These are phyloP conservation scores for Ypsolopha sequella DNA, from an alignment of 2,888 invertebrate genomes.

Conservation along the genomic window DNA sequence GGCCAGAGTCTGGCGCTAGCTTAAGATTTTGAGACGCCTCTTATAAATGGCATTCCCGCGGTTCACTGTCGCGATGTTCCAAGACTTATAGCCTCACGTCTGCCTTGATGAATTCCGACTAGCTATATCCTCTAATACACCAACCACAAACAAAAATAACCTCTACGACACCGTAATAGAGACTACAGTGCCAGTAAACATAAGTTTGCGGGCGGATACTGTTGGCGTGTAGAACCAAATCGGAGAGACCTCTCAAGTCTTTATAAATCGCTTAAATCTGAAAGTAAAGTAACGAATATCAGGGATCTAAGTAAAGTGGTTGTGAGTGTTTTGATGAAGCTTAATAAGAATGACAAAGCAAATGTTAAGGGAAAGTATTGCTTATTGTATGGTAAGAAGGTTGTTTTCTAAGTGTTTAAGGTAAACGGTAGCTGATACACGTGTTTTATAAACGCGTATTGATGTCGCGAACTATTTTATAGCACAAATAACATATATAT, in stretches of 20 bases:
- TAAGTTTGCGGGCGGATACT: neutral
- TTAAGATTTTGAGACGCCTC: slow-evolving; percentile 47
- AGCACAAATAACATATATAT: no score
- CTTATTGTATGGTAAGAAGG: neutral
- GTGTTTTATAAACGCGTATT: neutral
- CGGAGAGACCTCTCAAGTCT: neutral
- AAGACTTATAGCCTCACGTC: slow-evolving; percentile 50
- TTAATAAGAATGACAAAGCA: neutral
- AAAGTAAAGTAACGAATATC: neutral
- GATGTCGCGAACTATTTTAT: no score
- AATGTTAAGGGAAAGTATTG: neutral
- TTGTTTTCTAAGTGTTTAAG: neutral
- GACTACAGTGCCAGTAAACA: no score
- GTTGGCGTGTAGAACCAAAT: neutral
- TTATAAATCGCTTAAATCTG: neutral
- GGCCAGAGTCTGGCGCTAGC: no score
- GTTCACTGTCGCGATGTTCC: slow-evolving; percentile 25
- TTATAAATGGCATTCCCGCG: slow-evolving; percentile 55
- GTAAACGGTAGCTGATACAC: neutral
- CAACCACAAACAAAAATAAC: neutral
- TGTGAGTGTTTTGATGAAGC: neutral
- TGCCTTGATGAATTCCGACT: slow-evolving; percentile 48
- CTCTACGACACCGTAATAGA: neutral
- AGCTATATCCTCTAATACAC: slow-evolving; percentile 10
- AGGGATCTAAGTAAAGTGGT: neutral